Conservation (phyloP, 2,113 vertebrate species). For the Pangasianodon hypophthalmus region DNA sequence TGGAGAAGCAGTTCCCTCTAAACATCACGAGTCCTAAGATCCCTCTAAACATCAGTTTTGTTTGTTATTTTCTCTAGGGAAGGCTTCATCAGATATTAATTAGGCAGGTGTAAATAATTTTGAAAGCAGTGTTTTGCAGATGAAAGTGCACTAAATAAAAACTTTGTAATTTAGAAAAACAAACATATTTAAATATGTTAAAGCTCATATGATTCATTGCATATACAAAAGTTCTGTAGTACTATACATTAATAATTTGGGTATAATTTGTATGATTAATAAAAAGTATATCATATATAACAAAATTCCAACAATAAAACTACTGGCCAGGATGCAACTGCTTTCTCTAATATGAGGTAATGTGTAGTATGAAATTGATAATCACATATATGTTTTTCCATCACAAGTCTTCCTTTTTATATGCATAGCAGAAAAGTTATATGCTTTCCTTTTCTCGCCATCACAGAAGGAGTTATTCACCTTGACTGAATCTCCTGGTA, state of each 20-base stretch:
- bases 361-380: background rate
- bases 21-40: background rate
- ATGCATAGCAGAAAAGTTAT: background rate
- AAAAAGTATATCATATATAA: background rate
- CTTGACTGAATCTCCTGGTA: constrained; percentile 75
- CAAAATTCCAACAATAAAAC: background rate
- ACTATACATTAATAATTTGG: background rate
- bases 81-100: background rate
- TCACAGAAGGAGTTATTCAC: constrained; percentile 67
- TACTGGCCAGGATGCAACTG: background rate
- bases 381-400: background rate
- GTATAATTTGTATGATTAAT: background rate
- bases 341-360: background rate
- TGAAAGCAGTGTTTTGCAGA: background rate
- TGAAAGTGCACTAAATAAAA: background rate
- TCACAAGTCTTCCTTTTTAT: background rate
- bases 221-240: background rate
- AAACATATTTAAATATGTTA: background rate
- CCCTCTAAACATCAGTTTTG: background rate
- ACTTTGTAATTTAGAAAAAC: background rate
- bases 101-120: background rate
- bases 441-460: background rate
- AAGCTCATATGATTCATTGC: background rate
- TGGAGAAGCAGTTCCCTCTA: background rate
- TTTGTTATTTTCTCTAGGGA: background rate